phyloP scores from a whole-genome alignment of 2,888 invertebrate species.

The Phortica magna region DNA sequence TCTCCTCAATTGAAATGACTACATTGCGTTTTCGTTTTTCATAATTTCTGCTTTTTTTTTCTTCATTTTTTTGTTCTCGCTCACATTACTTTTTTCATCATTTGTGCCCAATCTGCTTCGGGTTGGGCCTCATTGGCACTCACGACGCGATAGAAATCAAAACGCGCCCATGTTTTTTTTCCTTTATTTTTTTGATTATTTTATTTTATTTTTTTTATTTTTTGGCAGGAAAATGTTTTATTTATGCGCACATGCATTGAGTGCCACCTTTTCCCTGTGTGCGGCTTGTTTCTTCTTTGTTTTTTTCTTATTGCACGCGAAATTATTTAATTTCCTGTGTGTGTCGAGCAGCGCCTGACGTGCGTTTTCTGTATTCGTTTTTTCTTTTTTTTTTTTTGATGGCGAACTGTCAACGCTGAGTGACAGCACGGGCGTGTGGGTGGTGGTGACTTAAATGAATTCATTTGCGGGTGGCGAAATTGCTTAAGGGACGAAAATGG shows the following conservation, averaged over 20 bases:
- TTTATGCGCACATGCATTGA: slow-evolving; percentile 58
- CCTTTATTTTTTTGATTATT: background rate
- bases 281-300: background rate
- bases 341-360: slow-evolving; percentile 52
- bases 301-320: slow-evolving; percentile 60
- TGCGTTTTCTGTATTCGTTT: slow-evolving; percentile 62
- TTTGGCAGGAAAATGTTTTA: slow-evolving; percentile 17
- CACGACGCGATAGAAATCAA: slow-evolving; percentile 61
- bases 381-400: slow-evolving; percentile 59
- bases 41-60: slow-evolving; percentile 23
- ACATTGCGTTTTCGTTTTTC: slow-evolving; percentile 52
- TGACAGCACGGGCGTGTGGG: background rate
- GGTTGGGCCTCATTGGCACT: slow-evolving; percentile 14
- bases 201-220: slow-evolving; percentile 3
- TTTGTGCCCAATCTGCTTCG: background rate
- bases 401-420: slow-evolving; percentile 50
- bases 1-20: slow-evolving; percentile 67
- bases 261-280: slow-evolving; percentile 48
- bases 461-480: too few relatives aligned
- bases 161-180: slow-evolving; percentile 55
- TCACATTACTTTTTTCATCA: slow-evolving; percentile 39
- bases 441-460: too few relatives aligned
- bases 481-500: too few relatives aligned
- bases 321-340: slow-evolving; percentile 70
- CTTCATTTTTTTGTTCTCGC: background rate